phyloP scores from a whole-genome alignment of 2,888 invertebrate genomes.

The Aporophyla nigra region DNA sequence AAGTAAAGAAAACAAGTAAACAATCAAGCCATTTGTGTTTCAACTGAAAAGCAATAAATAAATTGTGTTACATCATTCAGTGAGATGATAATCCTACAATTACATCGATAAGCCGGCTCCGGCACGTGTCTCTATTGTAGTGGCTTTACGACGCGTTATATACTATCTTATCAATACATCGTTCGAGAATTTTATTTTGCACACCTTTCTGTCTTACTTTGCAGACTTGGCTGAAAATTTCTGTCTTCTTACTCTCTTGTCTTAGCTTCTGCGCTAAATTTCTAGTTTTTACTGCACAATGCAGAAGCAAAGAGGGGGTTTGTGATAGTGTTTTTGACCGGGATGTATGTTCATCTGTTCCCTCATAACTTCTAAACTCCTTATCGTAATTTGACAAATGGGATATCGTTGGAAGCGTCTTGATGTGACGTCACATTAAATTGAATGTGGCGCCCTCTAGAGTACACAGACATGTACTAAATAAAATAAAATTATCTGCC shows the following conservation, averaged over 20 bases:
- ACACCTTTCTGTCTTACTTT: neutral
- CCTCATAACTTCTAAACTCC: too few relatives aligned
- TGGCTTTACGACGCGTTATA: conserved; percentile 8
- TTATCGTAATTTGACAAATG: too few relatives aligned
- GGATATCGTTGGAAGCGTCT: too few relatives aligned
- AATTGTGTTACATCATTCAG: conserved; percentile 23
- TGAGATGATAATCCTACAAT: conserved; percentile 33
- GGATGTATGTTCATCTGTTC: too few relatives aligned
- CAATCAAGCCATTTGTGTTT: conserved; percentile 9
- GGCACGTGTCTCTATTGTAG: neutral
- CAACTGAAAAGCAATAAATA: conserved; percentile 2
- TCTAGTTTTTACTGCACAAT: too few relatives aligned
- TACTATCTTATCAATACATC: conserved; percentile 30
- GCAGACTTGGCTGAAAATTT: neutral
- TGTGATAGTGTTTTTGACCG: too few relatives aligned
- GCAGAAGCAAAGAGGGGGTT: too few relatives aligned
- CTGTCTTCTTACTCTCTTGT: neutral
- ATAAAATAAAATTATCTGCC: too few relatives aligned
- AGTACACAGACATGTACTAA: too few relatives aligned
- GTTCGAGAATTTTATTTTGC: conserved; percentile 19
- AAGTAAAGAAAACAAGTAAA: neutral
- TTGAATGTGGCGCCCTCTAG: too few relatives aligned
- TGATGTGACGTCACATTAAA: too few relatives aligned
- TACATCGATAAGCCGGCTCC: conserved; percentile 21
- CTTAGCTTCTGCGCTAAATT: neutral